Base-by-base conservation (phyloP, 2,888 invertebrate genomes). In the Bembecia ichneumoniformis region DNA sequence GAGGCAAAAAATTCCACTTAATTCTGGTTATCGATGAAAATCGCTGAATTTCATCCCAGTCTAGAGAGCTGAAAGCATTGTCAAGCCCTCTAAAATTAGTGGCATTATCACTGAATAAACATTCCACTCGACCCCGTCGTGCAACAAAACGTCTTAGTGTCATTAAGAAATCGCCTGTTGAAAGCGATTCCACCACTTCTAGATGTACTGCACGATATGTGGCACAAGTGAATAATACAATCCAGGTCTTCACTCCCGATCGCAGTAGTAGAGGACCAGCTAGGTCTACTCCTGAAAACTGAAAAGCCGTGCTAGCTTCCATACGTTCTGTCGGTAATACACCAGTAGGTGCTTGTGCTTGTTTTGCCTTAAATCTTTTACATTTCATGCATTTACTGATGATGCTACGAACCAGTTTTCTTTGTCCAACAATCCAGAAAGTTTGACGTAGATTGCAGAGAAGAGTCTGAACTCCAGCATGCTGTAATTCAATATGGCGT, bases 341-440 rank as follows among this genome's bases (percentile, higher is more conserved):
- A 9, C 7, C 35, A 9, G 35, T 11, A 9, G 35, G 35, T 35
- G 35, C 7, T 11, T 35, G 35, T 9, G 11, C 35, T 9, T 7
- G 11, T 35, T 35, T 35, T 9, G 7, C 11, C 35, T 35, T 35
- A 11, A 9, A 35, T 35, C 35, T 35, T 11, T 35, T 7, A 11
- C 35, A 35, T 35, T 9, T 35, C 7, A 35, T 11, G 11, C 35
- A 35, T 35, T 35, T 11, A 9, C 35, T 35, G 7, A 35, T 35
- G 11, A 35, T 35, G 7, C 11, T 11, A 9, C 11, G 7, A 35
- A 35, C 35, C 11, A 35, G 35, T 35, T 35, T 35, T 35, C 35
- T 35, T 11, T 9, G 7, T 35, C 47, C 48, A 3, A 48, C 14
- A n/a, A 52, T 52, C 52, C 52, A 50, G 35, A 28, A 52, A 3